phyloP scores from a whole-genome alignment of 1,140 invertebrate species.

The Gonatopus flavifemur region DNA sequence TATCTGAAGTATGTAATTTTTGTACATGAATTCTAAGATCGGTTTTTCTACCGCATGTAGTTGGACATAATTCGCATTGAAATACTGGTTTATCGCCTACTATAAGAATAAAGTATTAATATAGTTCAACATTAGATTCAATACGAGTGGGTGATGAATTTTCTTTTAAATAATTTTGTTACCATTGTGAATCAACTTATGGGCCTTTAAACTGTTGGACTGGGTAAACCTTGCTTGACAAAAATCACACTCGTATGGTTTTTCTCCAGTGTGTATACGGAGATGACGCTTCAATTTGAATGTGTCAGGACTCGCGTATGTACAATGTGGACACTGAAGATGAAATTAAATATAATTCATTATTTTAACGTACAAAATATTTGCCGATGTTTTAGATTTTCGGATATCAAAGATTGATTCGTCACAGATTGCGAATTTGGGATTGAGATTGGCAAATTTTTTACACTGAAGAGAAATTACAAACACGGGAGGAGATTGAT shows the following conservation, averaged over 20 bases:
- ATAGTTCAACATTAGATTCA: slow-evolving; percentile 4
- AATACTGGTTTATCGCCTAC: slow-evolving; percentile 92
- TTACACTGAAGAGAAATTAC: too few species aligned
- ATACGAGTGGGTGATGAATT: slow-evolving; percentile 12
- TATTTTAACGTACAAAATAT: too few species aligned
- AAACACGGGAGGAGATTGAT: too few species aligned
- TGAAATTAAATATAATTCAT: too few species aligned
- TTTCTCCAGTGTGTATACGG: slow-evolving; percentile 93
- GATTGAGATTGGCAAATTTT: too few species aligned
- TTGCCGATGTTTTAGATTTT: too few species aligned
- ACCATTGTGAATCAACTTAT: slow-evolving; percentile 93
- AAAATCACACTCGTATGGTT: slow-evolving; percentile 91
- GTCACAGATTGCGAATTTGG: too few species aligned
- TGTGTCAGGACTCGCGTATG: slow-evolving; percentile 96
- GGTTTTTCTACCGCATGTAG: slow-evolving; percentile 95
- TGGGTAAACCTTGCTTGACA: slow-evolving; percentile 93
- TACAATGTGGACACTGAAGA: slow-evolving; percentile 89
- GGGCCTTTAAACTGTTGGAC: slow-evolving; percentile 92
- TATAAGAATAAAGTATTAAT: slow-evolving; percentile 42
- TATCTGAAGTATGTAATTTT: slow-evolving; percentile 93
- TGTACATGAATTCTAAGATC: slow-evolving; percentile 95
- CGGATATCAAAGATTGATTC: too few species aligned
- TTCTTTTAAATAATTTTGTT: slow-evolving; percentile 28
- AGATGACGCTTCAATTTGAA: slow-evolving; percentile 96
- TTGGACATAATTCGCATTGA: slow-evolving; percentile 92